Evolutionary conservation across 2,888 invertebrate species (phyloP), one percentile per base, ranked within the genome.

Genomic region (Lathronympha strigana): DNA sequence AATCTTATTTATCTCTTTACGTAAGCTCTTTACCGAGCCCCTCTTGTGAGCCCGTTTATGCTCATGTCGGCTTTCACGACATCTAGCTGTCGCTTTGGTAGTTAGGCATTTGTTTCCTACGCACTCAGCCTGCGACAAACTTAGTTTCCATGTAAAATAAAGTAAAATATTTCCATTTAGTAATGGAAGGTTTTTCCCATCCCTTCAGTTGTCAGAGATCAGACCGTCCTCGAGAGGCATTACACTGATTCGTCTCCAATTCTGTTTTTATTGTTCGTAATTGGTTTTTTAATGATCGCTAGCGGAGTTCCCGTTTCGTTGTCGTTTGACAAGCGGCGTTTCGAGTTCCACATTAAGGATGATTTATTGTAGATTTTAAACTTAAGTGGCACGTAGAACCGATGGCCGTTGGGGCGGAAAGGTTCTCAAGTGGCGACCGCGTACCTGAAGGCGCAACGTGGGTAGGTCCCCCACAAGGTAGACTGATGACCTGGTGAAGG

Each of bases 201-300:
- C n/a, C 31, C 38, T 21, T 47, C 25, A n/a, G 23, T 47, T 28
- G 31, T 31, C 49, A 40, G 50, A 45, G 43, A 58, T 58, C 33
- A 58, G 63, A 19, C 54, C 21, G 13, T 51, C 31, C 63, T 64
- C 63, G 17, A 33, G 51, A 64, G 63, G 63, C 43, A 64, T 58
- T 64, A 64, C 50, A 45, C 25, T 50, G 63, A 58, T 58, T 50
- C 58, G 33, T 43, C 33, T 43, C 63, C 57, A 31, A 25, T 57
- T 64, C 33, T 45, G 58, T 60, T 66, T 64, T 66, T 64, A 64
- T 60, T 54, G 60, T 60, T 28, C 47, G 60, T 60, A 66, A 66
- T 66, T 66, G 64, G 28, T 66, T 66, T 66, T 66, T 60, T 60
- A 66, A 66, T 66, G 60, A 66, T 66, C 21, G 6, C 23, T 53